Conservation (phyloP, 2,797 vertebrate species). For the Amblyraja radiata region DNA sequence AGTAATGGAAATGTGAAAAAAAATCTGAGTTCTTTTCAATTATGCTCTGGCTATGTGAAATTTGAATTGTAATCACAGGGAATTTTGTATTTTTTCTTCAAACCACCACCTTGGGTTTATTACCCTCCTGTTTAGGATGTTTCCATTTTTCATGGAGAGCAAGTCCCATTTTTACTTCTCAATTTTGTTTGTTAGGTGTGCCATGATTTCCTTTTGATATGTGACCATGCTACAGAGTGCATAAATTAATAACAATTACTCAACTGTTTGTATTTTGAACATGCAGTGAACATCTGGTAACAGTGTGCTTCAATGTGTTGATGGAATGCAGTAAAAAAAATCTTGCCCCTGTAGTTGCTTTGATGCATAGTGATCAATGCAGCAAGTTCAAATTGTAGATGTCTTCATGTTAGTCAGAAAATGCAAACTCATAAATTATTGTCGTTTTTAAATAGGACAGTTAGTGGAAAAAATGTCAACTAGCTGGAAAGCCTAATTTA, state of each 20-base stretch:
- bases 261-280: conserved; percentile 44
- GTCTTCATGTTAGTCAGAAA: conserved; percentile 57
- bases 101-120: neutral
- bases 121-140: neutral
- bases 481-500: conserved; percentile 53
- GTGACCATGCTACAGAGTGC: conserved; percentile 41
- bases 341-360: conserved; percentile 50
- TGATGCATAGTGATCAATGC: conserved; percentile 51
- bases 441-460: conserved; percentile 59
- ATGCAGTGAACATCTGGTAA: conserved; percentile 64
- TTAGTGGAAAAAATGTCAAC: conserved; percentile 62
- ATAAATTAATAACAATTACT: conserved; percentile 39
- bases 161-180: neutral
- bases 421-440: conserved; percentile 57
- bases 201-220: conserved; percentile 40
- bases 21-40: neutral
- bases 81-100: neutral
- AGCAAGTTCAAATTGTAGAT: conserved; percentile 49
- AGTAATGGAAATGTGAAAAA: neutral
- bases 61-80: neutral
- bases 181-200: neutral
- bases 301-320: conserved; percentile 49
- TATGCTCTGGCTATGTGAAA: neutral
- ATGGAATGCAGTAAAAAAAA: conserved; percentile 42
- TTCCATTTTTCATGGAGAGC: neutral